Evolutionary conservation across 2,888 invertebrate genomes (phyloP), one percentile per base, ranked within the genome.

Genomic region (Lottia gigantea): DNA sequence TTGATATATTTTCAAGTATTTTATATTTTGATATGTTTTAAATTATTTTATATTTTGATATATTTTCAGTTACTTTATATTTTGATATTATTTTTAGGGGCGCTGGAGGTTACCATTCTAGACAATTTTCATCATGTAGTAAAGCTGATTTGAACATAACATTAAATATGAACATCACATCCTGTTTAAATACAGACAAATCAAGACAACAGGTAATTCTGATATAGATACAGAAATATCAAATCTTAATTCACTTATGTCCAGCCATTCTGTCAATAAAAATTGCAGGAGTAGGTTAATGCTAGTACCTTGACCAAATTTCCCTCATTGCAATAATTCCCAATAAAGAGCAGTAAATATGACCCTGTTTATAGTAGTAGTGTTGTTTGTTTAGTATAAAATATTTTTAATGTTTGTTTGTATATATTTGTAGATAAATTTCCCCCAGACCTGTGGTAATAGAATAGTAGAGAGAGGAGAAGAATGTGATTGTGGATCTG

Each of bases 81-180:
- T 55, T 15, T 66, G 31, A 45, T 31, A 12, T 47, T n/a, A 7
- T 61, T 77, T 75, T 55, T 76, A 85, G 85, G 61, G 75, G 76
- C 8, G 73, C 77, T 25, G 74, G 77, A 45, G 83, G 81, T 25
- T 73, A 77, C 19, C 83, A 97, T 89, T 97, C 97, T 2, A 97
- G 97, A 90, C 95, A 96, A 91, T 98, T 98, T 91, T 97, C 97
- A 55, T 95, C 96, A 86, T 98, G 98, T 91, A 96, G 96, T 87
- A 92, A 94, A 90, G 92, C 93, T 76, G 96, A 85, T 70, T 96
- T 84, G 72, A 83, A 85, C 68, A 94, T 94, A 84, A 93, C 94
- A 81, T 91, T 98, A 80, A 92, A 94, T 82, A 92, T 93, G 76
- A 96, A 96, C 26, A 94, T 95, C 84, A 95, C 95, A 49, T 92